Evolutionary conservation across 2,797 vertebrate genomes (phyloP), one percentile per base, ranked within the genome.

Genomic region (Enoplosus armatus): DNA sequence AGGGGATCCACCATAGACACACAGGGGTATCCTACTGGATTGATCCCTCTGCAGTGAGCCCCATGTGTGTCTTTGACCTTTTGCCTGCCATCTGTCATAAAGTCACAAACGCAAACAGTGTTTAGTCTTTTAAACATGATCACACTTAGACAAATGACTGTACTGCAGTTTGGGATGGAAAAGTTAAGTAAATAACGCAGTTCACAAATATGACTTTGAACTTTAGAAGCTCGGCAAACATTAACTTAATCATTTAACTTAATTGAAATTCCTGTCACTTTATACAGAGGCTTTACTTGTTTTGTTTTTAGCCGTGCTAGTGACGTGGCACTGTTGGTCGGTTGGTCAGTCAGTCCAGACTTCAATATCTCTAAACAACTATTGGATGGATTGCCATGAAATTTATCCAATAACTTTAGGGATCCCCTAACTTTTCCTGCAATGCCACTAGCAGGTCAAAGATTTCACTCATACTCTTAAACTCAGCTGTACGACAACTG

Each of bases 1-100:
- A 76, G 76, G 85, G 75, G 82, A 74, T 82, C 80, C 80, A 80
- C 78, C 88, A 75, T 31, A 85, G 80, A 82, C 77, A 67, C 85
- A 73, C 74, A 43, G 79, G 72, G 78, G 70, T 50, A 45, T 81
- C 75, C 75, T 55, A 82, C 72, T 70, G 84, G 76, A 90, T 79
- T 86, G 90, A 92, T 91, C 88, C 81, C 85, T 72, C 69, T 56
- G 37, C 85, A 72, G 70, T 76, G 71, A 82, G 56, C 88, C 84
- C 85, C 90, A 85, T 88, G 84, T 82, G 83, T 73, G 86, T 66
- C 76, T 84, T 54, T 93, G 93, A 95, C 95, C 92, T 95, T 95
- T 94, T 75, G 78, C 72, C 51, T 62, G 27, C 85, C 90, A 92
- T 91, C 93, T 94, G 91, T 85, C 72, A 82, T 69, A 64, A 89